Base-by-base conservation (phyloP, 2,113 vertebrate species). In the Tichodroma muraria region DNA sequence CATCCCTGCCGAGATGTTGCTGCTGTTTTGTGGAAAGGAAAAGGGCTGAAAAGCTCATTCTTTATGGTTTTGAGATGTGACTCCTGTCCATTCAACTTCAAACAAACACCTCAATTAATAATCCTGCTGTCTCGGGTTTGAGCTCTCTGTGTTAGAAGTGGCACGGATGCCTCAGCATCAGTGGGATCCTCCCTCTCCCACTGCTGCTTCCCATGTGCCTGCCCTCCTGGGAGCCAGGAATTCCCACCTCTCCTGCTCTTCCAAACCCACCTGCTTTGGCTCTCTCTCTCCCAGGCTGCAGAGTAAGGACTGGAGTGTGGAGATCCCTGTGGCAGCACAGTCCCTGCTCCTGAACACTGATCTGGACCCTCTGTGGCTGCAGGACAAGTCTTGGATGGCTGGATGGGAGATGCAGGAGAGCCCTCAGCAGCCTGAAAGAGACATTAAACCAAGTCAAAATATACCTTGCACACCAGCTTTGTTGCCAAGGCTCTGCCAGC, bases 71-170 rank as follows among this genome's bases (percentile, higher is more conserved):
- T 53, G 76, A 95, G 96, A 94, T 5, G 72, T 27, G 79, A 82
- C 73, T 94, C 71, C 82, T 88, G 83, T 76, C 96, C 78, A 13
- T 65, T 80, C 30, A 19, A 28, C 95, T 97, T 89, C 82, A 91
- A 84, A 96, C 61, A 89, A 70, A 95, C 56, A 79, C 47, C 88
- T 91, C 76, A 40, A 63, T 72, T 75, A 92, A 70, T 25, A 84
- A 77, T 70, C 50, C 80, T 14, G 17, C 68, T 0, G 3, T 2
- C 14, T 54, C 3, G 4, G 30, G 27, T 44, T 56, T 84, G 66
- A 57, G 60, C 52, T 60, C 56, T 37, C 53, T 27, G 37, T 44
- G 53, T 71, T 40, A 66, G 89, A 52, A 54, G 69, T 0, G 4
- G n/a, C 59, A 38, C 2, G 11, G 40, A 40, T 0, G 15, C 65